Conservation (phyloP, 2,797 vertebrate species). For the Thaleichthys pacificus region DNA sequence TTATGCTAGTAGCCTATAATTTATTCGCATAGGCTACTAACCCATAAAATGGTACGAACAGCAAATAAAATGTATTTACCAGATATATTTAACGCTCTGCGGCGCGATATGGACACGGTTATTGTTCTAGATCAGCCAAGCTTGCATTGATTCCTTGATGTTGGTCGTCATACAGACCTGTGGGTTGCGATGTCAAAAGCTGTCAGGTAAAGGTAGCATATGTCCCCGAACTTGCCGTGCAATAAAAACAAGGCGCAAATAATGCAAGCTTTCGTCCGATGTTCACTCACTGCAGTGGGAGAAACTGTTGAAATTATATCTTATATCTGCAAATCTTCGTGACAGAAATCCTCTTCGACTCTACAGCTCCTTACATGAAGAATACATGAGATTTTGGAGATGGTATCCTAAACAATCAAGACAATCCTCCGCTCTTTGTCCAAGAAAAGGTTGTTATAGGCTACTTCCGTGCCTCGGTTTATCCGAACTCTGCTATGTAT, state of each 20-base stretch:
- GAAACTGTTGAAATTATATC: background rate
- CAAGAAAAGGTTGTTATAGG: slow-evolving; percentile 28
- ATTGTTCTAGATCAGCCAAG: slow-evolving; percentile 11
- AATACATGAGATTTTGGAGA: slow-evolving; percentile 28
- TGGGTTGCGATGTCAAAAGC: slow-evolving; percentile 61
- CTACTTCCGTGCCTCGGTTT: slow-evolving; percentile 48
- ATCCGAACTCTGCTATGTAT: slow-evolving; percentile 52
- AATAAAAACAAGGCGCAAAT: slow-evolving; percentile 22
- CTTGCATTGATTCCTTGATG: slow-evolving; percentile 5
- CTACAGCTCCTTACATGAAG: slow-evolving; percentile 15
- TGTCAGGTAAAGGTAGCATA: slow-evolving; percentile 59
- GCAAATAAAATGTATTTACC: background rate
- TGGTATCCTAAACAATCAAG: slow-evolving; percentile 20
- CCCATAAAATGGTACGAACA: background rate
- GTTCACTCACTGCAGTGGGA: background rate
- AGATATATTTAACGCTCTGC: background rate
- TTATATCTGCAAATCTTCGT: background rate
- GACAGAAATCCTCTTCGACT: slow-evolving; percentile 1
- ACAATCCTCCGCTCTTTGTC: slow-evolving; percentile 45
- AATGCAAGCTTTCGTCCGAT: slow-evolving; percentile 27
- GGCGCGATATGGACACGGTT: background rate
- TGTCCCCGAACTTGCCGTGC: slow-evolving; percentile 42
- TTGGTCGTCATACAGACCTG: slow-evolving; percentile 60
- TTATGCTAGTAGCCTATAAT: background rate
- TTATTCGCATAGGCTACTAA: background rate